These are phyloP conservation scores for Agrochola macilenta DNA, from an alignment of 2,888 invertebrate species.

Conservation along the genomic window DNA sequence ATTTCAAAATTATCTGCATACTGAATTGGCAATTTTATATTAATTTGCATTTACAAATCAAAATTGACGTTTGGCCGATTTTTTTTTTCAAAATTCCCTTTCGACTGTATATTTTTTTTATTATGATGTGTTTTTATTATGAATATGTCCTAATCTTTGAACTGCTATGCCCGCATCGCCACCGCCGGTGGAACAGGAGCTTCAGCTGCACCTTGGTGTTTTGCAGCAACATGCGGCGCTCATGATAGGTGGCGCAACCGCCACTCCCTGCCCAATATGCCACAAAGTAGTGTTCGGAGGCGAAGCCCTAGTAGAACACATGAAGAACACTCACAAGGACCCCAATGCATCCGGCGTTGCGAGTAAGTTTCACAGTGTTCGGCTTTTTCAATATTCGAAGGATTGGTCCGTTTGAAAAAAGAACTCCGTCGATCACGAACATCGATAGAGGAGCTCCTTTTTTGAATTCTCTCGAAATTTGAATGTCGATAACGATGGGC, in stretches of 20 bases:
- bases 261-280: slow-evolving; percentile 97
- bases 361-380: slow-evolving; percentile 92
- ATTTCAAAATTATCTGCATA: slow-evolving; percentile 58
- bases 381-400: slow-evolving; percentile 65
- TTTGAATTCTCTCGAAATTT: slow-evolving; percentile 66
- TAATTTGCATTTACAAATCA: slow-evolving; percentile 59
- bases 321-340: slow-evolving; percentile 98
- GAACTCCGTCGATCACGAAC: slow-evolving; percentile 51
- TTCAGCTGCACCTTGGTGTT: slow-evolving; percentile 98
- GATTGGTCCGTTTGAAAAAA: slow-evolving; percentile 63
- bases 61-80: slow-evolving; percentile 77
- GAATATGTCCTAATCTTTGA: slow-evolving; percentile 85
- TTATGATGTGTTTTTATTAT: slow-evolving; percentile 74
- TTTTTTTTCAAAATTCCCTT: slow-evolving; percentile 79
- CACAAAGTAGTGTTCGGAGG: slow-evolving; percentile 98
- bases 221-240: slow-evolving; percentile 98
- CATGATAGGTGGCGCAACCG: slow-evolving; percentile 97
- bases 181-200: slow-evolving; percentile 92
- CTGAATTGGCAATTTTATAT: slow-evolving; percentile 41
- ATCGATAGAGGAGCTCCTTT: slow-evolving; percentile 54
- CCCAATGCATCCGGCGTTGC: slow-evolving; percentile 96
- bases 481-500: slow-evolving; percentile 60
- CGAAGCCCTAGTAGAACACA: slow-evolving; percentile 98
- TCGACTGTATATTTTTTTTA: slow-evolving; percentile 71
- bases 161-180: slow-evolving; percentile 88